Percentiles rank a stretch among this genome's conserved stretches.
Evolutionary conservation across 2,797 vertebrate genomes (phyloP).

Genomic region (Apodemus agrarius): DNA sequence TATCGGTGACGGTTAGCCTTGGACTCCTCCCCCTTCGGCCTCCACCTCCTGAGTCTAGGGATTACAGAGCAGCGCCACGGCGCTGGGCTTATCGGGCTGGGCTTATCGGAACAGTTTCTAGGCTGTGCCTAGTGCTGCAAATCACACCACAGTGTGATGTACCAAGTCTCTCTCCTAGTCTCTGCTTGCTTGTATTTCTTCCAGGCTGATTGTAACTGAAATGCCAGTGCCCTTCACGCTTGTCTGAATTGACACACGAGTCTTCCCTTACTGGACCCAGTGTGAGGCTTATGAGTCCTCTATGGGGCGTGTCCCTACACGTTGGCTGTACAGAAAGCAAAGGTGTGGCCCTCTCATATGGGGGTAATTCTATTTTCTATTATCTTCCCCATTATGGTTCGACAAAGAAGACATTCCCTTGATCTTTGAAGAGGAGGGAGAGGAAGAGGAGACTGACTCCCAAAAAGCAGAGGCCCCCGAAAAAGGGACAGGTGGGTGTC

Average conservation of each 20-base stretch:
- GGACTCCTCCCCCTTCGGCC: background rate
- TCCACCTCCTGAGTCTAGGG: background rate
- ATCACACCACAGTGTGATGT: too few species aligned
- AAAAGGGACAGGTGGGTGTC: background rate
- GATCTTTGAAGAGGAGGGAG: background rate
- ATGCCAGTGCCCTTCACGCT: background rate
- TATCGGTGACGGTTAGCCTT: background rate
- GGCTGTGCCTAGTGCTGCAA: background rate
- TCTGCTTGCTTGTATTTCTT: background rate
- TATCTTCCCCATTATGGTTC: background rate
- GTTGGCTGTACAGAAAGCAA: background rate
- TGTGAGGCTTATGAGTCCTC: rapidly evolving
- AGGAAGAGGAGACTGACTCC: background rate
- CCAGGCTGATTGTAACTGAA: background rate
- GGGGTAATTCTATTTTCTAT: rapidly evolving
- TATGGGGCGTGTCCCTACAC: rapidly evolving
- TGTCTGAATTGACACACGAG: background rate
- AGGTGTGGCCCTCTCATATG: rapidly evolving
- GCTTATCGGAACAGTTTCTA: background rate
- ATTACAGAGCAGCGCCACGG: background rate
- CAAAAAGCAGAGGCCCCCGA: rapidly evolving
- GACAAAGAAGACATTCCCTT: background rate
- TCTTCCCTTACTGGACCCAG: background rate
- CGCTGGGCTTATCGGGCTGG: background rate
- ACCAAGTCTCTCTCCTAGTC: background rate